A percentile compares a stretch with the other conserved stretches of the same genome.
Evolutionary conservation across 2,888 invertebrate species (phyloP).

Genomic region (Luperina nickerlii): DNA sequence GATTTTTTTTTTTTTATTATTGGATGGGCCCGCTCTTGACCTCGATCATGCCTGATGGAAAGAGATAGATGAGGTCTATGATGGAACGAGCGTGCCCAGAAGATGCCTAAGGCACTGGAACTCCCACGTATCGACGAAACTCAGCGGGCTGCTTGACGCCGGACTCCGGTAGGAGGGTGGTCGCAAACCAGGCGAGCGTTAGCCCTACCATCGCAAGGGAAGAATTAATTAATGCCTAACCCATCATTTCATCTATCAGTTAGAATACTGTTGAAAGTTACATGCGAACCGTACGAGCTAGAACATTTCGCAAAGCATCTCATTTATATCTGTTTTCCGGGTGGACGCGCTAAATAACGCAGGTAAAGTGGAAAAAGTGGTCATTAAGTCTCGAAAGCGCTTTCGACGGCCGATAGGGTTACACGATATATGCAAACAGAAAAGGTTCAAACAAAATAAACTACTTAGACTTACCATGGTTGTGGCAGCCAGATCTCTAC

Average conservation of each 20-base stretch:
- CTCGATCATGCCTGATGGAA: no score
- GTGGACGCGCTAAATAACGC: conserved; percentile 78
- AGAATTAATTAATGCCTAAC: background rate
- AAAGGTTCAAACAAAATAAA: conserved; percentile 29
- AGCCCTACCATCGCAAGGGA: no score
- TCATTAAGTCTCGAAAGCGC: conserved; percentile 69
- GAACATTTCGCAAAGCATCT: conserved; percentile 70
- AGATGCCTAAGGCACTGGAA: no score
- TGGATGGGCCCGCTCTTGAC: no score
- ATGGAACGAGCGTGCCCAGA: no score
- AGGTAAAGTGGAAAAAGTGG: conserved; percentile 55
- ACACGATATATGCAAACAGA: conserved; percentile 62
- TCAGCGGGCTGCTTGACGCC: no score
- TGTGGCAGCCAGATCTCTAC: background rate
- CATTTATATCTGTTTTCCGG: conserved; percentile 79
- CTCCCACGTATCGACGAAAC: no score
- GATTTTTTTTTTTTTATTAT: background rate
- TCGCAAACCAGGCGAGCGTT: no score
- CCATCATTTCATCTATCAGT: conserved; percentile 1
- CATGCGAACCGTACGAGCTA: conserved; percentile 15
- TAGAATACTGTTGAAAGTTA: conserved; percentile 26
- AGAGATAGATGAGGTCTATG: no score
- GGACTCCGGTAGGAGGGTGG: no score
- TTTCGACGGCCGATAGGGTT: conserved; percentile 78
- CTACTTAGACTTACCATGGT: background rate